phyloP scores from a whole-genome alignment of 1,140 invertebrate species.

The Sipha flava region DNA sequence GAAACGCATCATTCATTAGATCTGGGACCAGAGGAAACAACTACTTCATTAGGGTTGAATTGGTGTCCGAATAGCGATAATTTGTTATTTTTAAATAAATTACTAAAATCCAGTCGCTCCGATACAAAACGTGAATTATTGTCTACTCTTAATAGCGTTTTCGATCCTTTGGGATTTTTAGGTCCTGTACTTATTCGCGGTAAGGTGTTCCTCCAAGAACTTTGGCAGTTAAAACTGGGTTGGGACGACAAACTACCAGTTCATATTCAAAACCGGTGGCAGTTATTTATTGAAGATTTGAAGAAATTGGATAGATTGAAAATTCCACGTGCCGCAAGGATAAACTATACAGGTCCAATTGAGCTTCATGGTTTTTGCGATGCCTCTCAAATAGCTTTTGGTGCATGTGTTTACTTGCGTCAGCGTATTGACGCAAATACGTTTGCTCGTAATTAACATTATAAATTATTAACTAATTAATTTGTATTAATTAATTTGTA shows the following conservation, averaged over 20 bases:
- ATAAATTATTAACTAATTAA: no score
- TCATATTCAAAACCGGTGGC: conserved; percentile 37
- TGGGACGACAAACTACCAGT: conserved; percentile 44
- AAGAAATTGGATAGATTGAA: no score
- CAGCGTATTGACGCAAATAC: no score
- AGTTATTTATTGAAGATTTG: background rate
- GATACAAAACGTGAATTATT: conserved; percentile 32
- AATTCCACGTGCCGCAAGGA: conserved; percentile 22
- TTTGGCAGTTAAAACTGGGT: conserved; percentile 42
- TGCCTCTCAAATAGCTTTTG: no score
- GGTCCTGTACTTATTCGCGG: conserved; percentile 41
- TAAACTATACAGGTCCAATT: no score
- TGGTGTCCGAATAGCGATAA: conserved; percentile 34
- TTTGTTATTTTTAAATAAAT: background rate
- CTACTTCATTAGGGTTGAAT: background rate
- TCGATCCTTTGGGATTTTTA: conserved; percentile 46
- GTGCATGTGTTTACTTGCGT: no score
- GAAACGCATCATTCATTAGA: no score
- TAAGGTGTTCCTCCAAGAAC: conserved; percentile 45
- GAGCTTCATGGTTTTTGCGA: no score
- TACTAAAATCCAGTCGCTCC: no score
- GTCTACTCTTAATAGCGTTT: conserved; percentile 34
- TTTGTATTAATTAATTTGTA: no score
- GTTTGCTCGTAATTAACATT: no score
- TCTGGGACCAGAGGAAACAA: no score